Percentiles rank a stretch among this genome's conserved stretches.
Evolutionary conservation across 2,113 vertebrate species (phyloP).

Genomic region (Xenopus tropicalis): UCB_Xtro_10.0 CM004449.2:97131501-97132000

Average conservation of each 20-base stretch:
- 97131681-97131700: background rate
- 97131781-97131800: background rate
- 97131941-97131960: too few species aligned
- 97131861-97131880: slow-evolving; percentile 4
- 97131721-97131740: background rate
- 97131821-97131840: background rate
- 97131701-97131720: background rate
- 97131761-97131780: background rate
- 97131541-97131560: background rate
- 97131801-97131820: slow-evolving; percentile 6
- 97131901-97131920: background rate
- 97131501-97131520: background rate
- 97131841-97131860: slow-evolving; percentile 9
- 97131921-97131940: too few species aligned
- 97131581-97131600: background rate
- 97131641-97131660: background rate
- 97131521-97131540: slow-evolving; percentile 16
- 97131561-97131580: background rate
- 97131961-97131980: too few species aligned
- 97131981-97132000: too few species aligned
- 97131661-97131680: background rate
- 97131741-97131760: slow-evolving; percentile 11
- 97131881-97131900: background rate
- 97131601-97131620: background rate
- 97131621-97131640: background rate